A percentile compares a stretch with the other conserved stretches of the same genome.
These are phyloP conservation scores for Elaphurus davidianus DNA, from an alignment of 2,113 vertebrate genomes.

Conservation along the genomic window DNA sequence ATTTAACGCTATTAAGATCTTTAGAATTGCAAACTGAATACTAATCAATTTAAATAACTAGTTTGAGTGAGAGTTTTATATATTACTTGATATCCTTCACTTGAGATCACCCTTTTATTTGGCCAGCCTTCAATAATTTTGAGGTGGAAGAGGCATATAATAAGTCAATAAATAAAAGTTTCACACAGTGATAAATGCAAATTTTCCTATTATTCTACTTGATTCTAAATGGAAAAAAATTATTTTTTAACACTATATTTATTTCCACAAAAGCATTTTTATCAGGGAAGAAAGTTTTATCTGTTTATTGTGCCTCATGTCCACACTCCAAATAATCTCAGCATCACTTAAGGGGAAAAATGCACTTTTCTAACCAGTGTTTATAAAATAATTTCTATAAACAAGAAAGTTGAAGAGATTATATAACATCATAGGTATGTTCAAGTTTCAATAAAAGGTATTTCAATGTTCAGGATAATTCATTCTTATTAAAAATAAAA, in stretches of 20 bases:
- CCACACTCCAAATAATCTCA: not conserved
- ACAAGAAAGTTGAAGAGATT: not conserved
- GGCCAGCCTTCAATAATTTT: not conserved
- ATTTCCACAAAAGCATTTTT: not conserved
- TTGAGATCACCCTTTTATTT: not conserved
- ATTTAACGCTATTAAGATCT: not conserved
- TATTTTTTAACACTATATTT: not conserved
- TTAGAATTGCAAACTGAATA: not conserved
- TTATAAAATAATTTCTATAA: slow-evolving; percentile 22
- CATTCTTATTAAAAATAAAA: not conserved
- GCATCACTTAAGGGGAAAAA: not conserved
- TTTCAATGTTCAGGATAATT: slow-evolving; percentile 17
- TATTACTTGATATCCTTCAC: not conserved
- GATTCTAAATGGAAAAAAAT: not conserved
- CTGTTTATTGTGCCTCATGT: not conserved
- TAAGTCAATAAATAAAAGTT: not conserved
- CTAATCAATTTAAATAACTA: not conserved
- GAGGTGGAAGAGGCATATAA: not conserved
- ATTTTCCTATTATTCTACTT: not conserved
- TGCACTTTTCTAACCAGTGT: slow-evolving; percentile 9
- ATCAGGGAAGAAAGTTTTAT: not conserved
- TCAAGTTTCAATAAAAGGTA: not conserved
- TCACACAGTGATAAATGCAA: not conserved
- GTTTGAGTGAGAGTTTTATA: not conserved
- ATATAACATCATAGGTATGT: not conserved